Percentiles rank a stretch among this genome's conserved stretches.
phyloP scores from a whole-genome alignment of 2,888 invertebrate species.

The Diplazon laetatorius region DNA sequence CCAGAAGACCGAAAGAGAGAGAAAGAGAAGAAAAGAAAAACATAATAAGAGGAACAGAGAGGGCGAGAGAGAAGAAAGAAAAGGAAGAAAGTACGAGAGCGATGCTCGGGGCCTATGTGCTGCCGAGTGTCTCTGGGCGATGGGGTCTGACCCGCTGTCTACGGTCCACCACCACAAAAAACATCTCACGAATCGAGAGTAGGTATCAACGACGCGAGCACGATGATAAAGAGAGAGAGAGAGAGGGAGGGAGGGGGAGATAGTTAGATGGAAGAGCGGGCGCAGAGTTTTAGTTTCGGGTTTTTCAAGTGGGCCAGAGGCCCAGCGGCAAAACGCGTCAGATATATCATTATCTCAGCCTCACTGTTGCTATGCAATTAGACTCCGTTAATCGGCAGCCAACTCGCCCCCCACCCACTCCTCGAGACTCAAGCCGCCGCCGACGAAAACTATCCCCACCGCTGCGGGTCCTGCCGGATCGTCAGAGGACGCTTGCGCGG shows the following conservation, averaged over 20 bases:
- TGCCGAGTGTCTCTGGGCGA: constrained; percentile 16
- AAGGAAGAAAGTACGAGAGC: neutral
- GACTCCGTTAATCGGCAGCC: constrained; percentile 79
- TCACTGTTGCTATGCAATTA: constrained; percentile 82
- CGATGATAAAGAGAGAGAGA: constrained; percentile 5
- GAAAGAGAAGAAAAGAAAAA: constrained; percentile 11
- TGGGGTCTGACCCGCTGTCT: constrained; percentile 34
- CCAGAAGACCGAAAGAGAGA: neutral
- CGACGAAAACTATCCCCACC: constrained; percentile 50
- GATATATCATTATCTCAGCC: constrained; percentile 81
- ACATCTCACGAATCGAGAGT: constrained; percentile 20
- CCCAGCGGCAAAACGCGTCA: constrained; percentile 75
- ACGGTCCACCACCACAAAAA: constrained; percentile 4
- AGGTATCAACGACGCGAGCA: constrained; percentile 26
- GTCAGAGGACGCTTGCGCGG: constrained; percentile 26
- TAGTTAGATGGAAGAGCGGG: neutral
- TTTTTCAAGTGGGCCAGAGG: constrained; percentile 77
- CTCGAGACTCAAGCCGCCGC: no score
- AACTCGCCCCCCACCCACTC: no score
- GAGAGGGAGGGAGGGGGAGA: neutral
- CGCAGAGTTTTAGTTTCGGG: constrained; percentile 36
- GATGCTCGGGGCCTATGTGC: constrained; percentile 4
- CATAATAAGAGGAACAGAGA: neutral
- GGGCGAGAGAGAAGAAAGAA: constrained; percentile 24
- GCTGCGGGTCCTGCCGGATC: constrained; percentile 11